Base-by-base conservation (phyloP, 2,797 vertebrate species). In the Varecia variegata region DNA sequence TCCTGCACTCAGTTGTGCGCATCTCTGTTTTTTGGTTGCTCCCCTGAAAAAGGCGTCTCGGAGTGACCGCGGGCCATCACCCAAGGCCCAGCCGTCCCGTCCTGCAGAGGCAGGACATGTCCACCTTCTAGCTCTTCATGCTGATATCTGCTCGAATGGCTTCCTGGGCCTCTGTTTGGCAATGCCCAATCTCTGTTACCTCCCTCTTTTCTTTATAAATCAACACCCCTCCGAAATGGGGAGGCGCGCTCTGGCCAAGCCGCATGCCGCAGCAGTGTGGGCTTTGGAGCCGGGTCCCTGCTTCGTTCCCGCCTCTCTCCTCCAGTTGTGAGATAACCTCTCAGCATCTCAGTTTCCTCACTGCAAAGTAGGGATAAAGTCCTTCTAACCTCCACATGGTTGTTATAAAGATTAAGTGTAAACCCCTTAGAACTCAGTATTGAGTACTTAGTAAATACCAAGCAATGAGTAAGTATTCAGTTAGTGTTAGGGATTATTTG, bases 251-350 rank as follows among this genome's bases (percentile, higher is more conserved):
- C 14, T 58, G 74, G 35, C 32, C 81, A 76, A 50, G 35, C n/a
- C 25, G 14, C 3, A 1, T 35, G 13, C 38, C 40, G 18, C 1
- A 43, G 38, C 2, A 84, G 12, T 0, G 0, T 17, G 21, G 23
- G 60, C 43, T 77, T 68, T 30, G 45, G 38, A 60, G 30, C 15
- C 18, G 8, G 8, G 3, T 76, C 47, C 32, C 11, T 77, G 23
- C 23, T 68, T 62, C 2, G 21, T 15, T 58, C 35, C 11, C 8
- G 5, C 8, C 2, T 40, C 32, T n/a, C 13, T 14, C 25, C 52
- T 47, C 47, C n/a, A 17, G 17, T 11, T 32, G 21, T 45, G 21
- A 81, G 12, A 52, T 1, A n/a, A 43, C 3, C 50, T 82, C 60
- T 95, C 5, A 2, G 50, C 30, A 23, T 62, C 52, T 87, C 43